phyloP scores from a whole-genome alignment of 2,888 invertebrate genomes.

The Fragum whitleyi region DNA sequence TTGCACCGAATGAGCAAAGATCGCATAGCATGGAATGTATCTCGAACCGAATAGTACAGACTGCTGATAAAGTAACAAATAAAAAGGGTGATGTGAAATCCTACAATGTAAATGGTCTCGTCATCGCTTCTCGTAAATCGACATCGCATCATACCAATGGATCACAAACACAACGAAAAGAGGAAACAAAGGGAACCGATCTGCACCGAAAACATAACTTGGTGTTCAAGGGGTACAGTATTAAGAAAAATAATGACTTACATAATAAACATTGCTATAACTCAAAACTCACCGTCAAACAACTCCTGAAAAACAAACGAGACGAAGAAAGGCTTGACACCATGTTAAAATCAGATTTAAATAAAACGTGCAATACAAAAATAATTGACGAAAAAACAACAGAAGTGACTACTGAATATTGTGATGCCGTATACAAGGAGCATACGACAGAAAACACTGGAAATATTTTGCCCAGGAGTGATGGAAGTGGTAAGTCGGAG shows the following conservation, averaged over 20 bases:
- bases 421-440: no score
- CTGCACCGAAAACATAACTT: no score
- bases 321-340: slow-evolving; percentile 7
- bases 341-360: slow-evolving; percentile 16
- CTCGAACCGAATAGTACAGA: not conserved
- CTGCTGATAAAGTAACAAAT: not conserved
- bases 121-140: slow-evolving; percentile 14
- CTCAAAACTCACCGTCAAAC: slow-evolving; percentile 15
- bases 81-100: not conserved
- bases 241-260: not conserved
- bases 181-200: no score
- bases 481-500: not conserved
- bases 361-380: slow-evolving; percentile 5
- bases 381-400: not conserved
- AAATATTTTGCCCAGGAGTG: no score
- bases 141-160: not conserved
- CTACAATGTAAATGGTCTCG: not conserved
- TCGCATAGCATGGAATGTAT: not conserved
- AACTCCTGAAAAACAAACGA: slow-evolving; percentile 21
- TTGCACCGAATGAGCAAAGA: not conserved
- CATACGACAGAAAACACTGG: no score
- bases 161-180: no score
- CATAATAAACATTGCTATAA: not conserved
- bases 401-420: not conserved
- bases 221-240: no score